Percentiles rank a stretch among this genome's conserved stretches.
Evolutionary conservation across 1,140 invertebrate species (phyloP).

Genomic region (Protaetia brevitarsis): DNA sequence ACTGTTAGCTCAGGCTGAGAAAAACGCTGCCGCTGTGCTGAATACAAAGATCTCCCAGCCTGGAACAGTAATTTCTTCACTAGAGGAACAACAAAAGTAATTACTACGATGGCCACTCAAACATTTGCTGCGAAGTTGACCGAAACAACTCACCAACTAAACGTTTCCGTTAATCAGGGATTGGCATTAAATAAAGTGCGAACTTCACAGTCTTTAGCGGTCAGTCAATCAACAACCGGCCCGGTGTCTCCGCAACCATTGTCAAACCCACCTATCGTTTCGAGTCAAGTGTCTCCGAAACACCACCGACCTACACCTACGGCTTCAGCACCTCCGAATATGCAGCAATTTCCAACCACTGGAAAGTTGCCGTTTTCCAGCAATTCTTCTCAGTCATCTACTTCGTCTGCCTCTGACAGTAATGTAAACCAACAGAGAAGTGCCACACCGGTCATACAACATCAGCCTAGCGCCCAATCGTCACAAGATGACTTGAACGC

Average conservation of each 20-base stretch:
- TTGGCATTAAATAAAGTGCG: not conserved
- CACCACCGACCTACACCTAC: constrained; percentile 54
- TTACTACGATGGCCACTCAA: constrained; percentile 52
- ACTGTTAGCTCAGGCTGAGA: constrained; percentile 52
- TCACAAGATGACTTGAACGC: constrained; percentile 7
- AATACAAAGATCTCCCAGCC: constrained; percentile 54
- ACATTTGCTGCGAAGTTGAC: constrained; percentile 63
- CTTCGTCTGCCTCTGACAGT: not conserved
- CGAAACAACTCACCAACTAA: constrained; percentile 42
- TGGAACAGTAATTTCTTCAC: constrained; percentile 59
- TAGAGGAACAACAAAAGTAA: constrained; percentile 48
- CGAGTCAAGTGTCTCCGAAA: constrained; percentile 50
- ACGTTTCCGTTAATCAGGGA: constrained; percentile 19
- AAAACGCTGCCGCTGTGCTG: constrained; percentile 39
- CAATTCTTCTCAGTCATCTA: constrained; percentile 1
- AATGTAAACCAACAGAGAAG: constrained; percentile 21
- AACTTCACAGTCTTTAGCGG: constrained; percentile 23
- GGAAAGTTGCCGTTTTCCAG: constrained; percentile 45
- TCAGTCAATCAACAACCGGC: constrained; percentile 24
- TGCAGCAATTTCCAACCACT: constrained; percentile 46
- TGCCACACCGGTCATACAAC: constrained; percentile 28
- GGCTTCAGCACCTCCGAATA: constrained; percentile 51
- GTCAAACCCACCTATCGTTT: constrained; percentile 20
- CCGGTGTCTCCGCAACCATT: constrained; percentile 31
- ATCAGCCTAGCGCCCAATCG: constrained; percentile 17